Percentiles rank a stretch among this genome's conserved stretches.
phyloP scores from a whole-genome alignment of 2,113 vertebrate species.

The Saimiri boliviensis region DNA sequence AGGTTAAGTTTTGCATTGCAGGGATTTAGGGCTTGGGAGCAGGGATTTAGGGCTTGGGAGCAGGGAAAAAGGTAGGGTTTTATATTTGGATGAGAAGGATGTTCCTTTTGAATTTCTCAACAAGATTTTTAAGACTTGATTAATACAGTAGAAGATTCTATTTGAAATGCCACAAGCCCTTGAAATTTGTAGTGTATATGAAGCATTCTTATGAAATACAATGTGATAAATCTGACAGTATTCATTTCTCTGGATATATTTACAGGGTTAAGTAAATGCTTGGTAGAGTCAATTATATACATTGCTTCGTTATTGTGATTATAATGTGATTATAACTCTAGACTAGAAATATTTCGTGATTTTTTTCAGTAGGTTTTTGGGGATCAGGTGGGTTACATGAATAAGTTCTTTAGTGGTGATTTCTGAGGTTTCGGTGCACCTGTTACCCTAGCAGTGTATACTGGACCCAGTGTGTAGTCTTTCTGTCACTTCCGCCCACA shows the following conservation, averaged over 20 bases:
- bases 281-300: not conserved
- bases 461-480: too few relatives aligned
- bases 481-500: too few relatives aligned
- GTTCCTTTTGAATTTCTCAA: conserved; percentile 11
- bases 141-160: conserved; percentile 2
- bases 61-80: not conserved
- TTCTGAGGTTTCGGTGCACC: too few relatives aligned
- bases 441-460: too few relatives aligned
- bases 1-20: conserved; percentile 7
- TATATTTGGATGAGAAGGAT: not conserved
- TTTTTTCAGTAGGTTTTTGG: not conserved
- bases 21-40: not conserved
- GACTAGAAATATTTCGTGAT: not conserved
- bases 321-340: conserved; percentile 1
- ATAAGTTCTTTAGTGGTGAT: too few relatives aligned
- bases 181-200: not conserved
- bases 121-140: conserved; percentile 3
- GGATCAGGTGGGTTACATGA: too few relatives aligned
- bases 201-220: conserved; percentile 39
- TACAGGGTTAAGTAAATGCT: not conserved
- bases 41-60: not conserved
- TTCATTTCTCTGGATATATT: not conserved
- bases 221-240: not conserved
- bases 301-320: conserved; percentile 15
- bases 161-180: not conserved